Base-by-base conservation (phyloP, 2,113 vertebrate species). In the Marcusenius ussheri region DNA sequence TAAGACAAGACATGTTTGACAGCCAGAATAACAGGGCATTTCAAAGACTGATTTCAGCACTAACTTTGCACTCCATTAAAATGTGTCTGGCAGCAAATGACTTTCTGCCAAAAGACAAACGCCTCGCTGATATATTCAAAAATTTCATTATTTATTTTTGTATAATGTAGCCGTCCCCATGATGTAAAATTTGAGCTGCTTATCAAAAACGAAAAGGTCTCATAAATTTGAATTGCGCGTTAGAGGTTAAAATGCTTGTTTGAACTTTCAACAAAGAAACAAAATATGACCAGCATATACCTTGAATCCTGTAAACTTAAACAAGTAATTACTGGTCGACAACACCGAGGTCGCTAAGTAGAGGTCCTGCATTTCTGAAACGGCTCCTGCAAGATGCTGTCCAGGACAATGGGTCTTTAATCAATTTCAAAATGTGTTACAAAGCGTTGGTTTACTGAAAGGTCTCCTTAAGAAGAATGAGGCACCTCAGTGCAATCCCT, bases 121-220 rank as follows among this genome's bases (percentile, higher is more conserved):
- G 89, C 35, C 86, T 88, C 83, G 13, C 53, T 21, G 47, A 74
- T 62, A 31, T 47, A 56, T 89, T 47, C 24, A 24, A 83, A 80
- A 66, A 58, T 87, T 91, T 89, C 66, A 88, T 90, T 24, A 89
- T 62, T 91, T 62, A 83, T 86, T 90, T 90, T 49, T 91, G 56
- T 47, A 46, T n/a, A 47, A 70, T 42, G 42, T 88, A 39, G 35
- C 24, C 39, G 27, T 62, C 62, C 24, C 21, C 62, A 7, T 31
- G 21, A 31, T 50, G 8, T 88, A 42, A 24, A 24, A 47, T 42
- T 15, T 17, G 27, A 35, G n/a, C 3, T 31, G 27, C 27, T 51
- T 45, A 35, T 62, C n/a, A 56, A 27, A 46, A 13, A 45, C 19
- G 53, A 13, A 46, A 49, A 17, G 56, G 45, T 19, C n/a, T 39